Percentiles rank a stretch among this genome's conserved stretches.
phyloP scores from a whole-genome alignment of 30 jellyfish, hydroid and myxozoan species.

The Sanderia malayensis region DNA sequence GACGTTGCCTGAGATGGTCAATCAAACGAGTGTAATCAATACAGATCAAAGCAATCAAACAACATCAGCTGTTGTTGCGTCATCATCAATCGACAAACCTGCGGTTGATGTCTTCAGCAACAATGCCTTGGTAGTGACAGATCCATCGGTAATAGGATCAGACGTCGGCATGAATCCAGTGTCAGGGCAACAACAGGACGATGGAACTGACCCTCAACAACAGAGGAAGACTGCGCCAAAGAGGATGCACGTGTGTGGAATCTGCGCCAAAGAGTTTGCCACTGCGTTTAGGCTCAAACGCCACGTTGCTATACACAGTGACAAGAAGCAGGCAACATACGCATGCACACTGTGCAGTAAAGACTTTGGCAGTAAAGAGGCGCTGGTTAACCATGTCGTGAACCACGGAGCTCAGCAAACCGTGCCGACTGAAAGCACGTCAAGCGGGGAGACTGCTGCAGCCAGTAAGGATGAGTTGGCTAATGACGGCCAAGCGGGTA shows the following conservation, averaged over 20 bases:
- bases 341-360: slow-evolving; percentile 37
- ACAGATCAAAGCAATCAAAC: too few species aligned
- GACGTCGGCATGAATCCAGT: slow-evolving; percentile 1
- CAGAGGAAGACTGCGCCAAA: neutral
- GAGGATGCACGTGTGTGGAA: slow-evolving; percentile 37
- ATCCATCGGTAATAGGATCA: slow-evolving; percentile 49
- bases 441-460: too few species aligned
- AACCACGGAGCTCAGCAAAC: slow-evolving; percentile 35
- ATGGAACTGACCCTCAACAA: too few species aligned
- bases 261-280: slow-evolving; percentile 40
- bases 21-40: too few species aligned
- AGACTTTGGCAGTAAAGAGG: slow-evolving; percentile 33
- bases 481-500: neutral
- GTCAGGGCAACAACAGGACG: neutral
- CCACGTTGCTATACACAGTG: slow-evolving; percentile 52
- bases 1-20: neutral
- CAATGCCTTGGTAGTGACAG: slow-evolving; percentile 33
- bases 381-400: slow-evolving; percentile 31
- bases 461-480: neutral
- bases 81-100: too few species aligned
- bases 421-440: neutral
- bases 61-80: too few species aligned
- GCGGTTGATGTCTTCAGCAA: neutral
- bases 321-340: slow-evolving; percentile 43
- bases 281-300: slow-evolving; percentile 52